These are phyloP conservation scores for Acleris sparsana DNA, from an alignment of 2,888 invertebrate species.

Conservation along the genomic window DNA sequence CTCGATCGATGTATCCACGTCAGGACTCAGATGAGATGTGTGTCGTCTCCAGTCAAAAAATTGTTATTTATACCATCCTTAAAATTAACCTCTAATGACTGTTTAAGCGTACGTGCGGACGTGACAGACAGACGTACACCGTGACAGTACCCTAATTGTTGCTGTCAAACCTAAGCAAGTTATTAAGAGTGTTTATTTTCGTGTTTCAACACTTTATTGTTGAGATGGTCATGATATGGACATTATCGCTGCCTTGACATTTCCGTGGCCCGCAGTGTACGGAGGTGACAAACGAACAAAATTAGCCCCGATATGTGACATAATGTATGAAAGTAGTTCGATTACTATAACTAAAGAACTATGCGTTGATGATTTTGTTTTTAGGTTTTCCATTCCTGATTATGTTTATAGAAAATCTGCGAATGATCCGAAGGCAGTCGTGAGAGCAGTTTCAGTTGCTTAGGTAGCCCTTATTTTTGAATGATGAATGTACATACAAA, in stretches of 20 bases:
- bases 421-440: no score
- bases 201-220: conserved; percentile 45
- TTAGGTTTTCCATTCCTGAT: background rate
- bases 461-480: no score
- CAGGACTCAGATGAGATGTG: conserved; percentile 60
- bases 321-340: conserved; percentile 45
- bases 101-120: conserved; percentile 52
- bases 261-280: conserved; percentile 52
- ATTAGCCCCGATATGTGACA: conserved; percentile 45
- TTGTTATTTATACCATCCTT: conserved; percentile 68
- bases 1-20: conserved; percentile 52
- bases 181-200: conserved; percentile 65
- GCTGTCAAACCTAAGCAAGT: conserved; percentile 65
- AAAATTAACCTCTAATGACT: conserved; percentile 61
- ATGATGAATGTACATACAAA: no score
- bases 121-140: conserved; percentile 65
- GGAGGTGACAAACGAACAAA: conserved; percentile 44
- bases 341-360: conserved; percentile 22
- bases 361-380: conserved; percentile 10
- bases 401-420: no score
- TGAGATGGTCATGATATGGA: conserved; percentile 47
- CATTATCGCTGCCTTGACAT: conserved; percentile 59
- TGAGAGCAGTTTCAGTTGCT: no score
- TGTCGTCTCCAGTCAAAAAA: conserved; percentile 57
- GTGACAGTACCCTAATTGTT: conserved; percentile 75